A percentile compares a stretch with the other conserved stretches of the same genome.
These are phyloP conservation scores for Petaurus breviceps DNA, from an alignment of 2,113 vertebrate genomes.

Conservation along the genomic window DNA sequence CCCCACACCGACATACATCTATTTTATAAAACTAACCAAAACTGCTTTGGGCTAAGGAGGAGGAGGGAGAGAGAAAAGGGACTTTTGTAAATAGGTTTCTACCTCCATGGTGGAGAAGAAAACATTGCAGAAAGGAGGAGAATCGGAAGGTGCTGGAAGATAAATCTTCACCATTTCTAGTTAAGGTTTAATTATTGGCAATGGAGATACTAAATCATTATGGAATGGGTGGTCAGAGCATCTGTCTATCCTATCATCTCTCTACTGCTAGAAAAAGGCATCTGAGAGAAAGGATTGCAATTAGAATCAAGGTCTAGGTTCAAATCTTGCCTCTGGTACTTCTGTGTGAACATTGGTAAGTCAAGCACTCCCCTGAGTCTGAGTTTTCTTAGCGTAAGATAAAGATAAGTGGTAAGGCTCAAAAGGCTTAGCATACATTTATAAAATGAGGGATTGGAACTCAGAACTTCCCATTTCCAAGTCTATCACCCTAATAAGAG, in stretches of 20 bases:
- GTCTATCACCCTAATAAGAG: neutral
- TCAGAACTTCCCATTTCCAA: neutral
- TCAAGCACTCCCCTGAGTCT: no score
- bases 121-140: neutral
- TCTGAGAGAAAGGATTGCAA: neutral
- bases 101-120: neutral
- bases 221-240: neutral
- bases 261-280: neutral
- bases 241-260: neutral
- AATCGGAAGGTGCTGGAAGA: no score
- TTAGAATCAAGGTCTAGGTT: neutral
- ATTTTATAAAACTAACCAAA: neutral
- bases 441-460: neutral
- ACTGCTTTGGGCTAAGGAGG: neutral
- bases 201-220: neutral
- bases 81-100: neutral
- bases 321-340: neutral
- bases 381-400: neutral
- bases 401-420: no score
- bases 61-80: neutral
- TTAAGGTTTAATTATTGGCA: neutral
- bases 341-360: neutral
- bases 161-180: neutral
- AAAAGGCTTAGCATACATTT: neutral
- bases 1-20: neutral